A percentile compares a stretch with the other conserved stretches of the same genome.
phyloP scores from a whole-genome alignment of 2,888 invertebrate genomes.

The Himalopsyche kuldschensis region DNA sequence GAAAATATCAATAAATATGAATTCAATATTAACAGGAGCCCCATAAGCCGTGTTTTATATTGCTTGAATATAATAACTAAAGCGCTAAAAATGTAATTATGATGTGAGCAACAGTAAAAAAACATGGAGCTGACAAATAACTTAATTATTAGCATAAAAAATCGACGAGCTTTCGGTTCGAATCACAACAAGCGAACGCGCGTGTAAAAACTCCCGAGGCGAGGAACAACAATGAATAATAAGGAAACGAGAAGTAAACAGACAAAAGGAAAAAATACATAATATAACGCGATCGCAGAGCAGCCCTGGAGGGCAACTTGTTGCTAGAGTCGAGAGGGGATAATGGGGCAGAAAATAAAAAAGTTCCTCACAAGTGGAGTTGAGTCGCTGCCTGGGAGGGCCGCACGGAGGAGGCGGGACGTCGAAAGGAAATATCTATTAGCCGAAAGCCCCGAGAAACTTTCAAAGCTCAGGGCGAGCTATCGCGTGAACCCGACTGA shows the following conservation, averaged over 20 bases:
- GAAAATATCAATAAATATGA: too few relatives aligned
- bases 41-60: too few relatives aligned
- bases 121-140: background rate
- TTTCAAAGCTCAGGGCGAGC: background rate
- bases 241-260: background rate
- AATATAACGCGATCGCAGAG: conserved; percentile 1
- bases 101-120: background rate
- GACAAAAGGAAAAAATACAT: background rate
- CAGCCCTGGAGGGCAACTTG: conserved; percentile 20
- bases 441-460: background rate
- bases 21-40: too few relatives aligned
- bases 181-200: background rate
- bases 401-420: background rate
- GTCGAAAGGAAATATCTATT: conserved; percentile 1
- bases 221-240: background rate
- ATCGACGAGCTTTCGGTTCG: background rate
- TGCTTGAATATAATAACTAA: too few relatives aligned
- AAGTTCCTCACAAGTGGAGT: background rate
- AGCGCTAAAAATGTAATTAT: background rate
- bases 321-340: conserved; percentile 7
- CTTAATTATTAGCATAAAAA: background rate
- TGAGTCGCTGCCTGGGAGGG: background rate
- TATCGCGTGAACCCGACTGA: background rate
- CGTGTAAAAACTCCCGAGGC: background rate
- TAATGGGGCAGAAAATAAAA: conserved; percentile 12